These are phyloP conservation scores for Vidua macroura DNA, from an alignment of 2,113 vertebrate species.

Conservation along the genomic window DNA sequence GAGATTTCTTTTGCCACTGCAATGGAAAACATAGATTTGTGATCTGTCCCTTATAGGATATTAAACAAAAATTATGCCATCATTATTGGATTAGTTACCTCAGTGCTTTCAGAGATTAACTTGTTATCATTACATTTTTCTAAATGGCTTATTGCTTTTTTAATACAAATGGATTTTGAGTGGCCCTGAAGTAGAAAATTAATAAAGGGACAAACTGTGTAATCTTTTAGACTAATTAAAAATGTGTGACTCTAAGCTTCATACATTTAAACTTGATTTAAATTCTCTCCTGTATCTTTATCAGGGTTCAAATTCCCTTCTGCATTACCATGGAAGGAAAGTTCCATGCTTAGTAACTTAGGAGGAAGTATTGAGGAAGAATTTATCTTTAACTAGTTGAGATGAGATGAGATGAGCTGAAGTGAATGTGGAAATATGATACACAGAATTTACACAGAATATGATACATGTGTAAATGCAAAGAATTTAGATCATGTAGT, in stretches of 20 bases:
- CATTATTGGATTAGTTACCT: background rate
- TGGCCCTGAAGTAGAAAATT: background rate
- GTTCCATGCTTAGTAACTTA: background rate
- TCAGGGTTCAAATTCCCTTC: background rate
- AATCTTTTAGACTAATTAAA: background rate
- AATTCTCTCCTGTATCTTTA: background rate
- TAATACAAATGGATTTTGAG: background rate
- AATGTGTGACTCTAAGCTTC: background rate
- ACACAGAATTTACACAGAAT: background rate
- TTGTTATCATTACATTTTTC: background rate
- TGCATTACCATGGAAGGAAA: background rate
- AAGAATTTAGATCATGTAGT: background rate
- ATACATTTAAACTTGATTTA: background rate
- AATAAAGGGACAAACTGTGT: background rate
- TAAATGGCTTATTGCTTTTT: background rate
- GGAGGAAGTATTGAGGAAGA: background rate
- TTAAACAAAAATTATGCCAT: background rate
- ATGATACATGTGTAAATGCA: background rate
- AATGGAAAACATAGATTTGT: background rate
- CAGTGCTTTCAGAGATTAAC: background rate
- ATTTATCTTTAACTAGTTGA: background rate
- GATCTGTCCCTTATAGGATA: background rate
- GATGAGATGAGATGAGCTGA: background rate
- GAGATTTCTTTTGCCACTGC: background rate
- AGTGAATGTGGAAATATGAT: background rate